phyloP scores from a whole-genome alignment of 1,140 invertebrate genomes.

The Asbolus verrucosus region DNA sequence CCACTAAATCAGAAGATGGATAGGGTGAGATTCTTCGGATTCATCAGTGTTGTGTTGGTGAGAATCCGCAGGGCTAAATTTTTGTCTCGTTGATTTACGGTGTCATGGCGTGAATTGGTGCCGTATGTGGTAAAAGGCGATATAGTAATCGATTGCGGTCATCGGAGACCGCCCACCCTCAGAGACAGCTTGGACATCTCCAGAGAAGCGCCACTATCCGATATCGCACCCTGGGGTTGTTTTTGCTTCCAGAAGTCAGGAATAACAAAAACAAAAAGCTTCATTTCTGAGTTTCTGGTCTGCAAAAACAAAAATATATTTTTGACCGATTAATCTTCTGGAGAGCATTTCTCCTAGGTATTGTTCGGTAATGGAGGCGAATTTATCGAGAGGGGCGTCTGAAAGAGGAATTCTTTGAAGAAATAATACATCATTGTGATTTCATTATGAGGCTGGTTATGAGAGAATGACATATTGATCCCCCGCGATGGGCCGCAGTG shows the following conservation, averaged over 20 bases:
- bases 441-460: slow-evolving; percentile 44
- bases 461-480: slow-evolving; percentile 47
- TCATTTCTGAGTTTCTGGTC: slow-evolving; percentile 40
- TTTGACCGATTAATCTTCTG: slow-evolving; percentile 51
- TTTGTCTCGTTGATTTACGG: slow-evolving; percentile 12
- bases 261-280: slow-evolving; percentile 48
- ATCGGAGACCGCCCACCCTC: slow-evolving; percentile 28
- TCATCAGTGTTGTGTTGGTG: no score
- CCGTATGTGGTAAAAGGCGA: slow-evolving; percentile 34
- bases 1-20: no score
- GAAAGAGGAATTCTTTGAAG: slow-evolving; percentile 31
- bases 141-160: slow-evolving; percentile 43
- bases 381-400: slow-evolving; percentile 39
- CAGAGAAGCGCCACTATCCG: slow-evolving; percentile 31
- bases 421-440: slow-evolving; percentile 45
- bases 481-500: slow-evolving; percentile 26
- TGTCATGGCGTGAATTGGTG: slow-evolving; percentile 17
- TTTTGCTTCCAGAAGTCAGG: slow-evolving; percentile 44
- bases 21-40: no score
- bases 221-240: slow-evolving; percentile 48
- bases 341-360: slow-evolving; percentile 45
- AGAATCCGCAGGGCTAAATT: no score
- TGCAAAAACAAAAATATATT: slow-evolving; percentile 51
- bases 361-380: slow-evolving; percentile 47
- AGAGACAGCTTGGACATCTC: slow-evolving; percentile 43